Percentiles rank a stretch among this genome's conserved stretches.
Conservation (phyloP, 2,113 vertebrate genomes). For the Scytalopus superciliaris region DNA sequence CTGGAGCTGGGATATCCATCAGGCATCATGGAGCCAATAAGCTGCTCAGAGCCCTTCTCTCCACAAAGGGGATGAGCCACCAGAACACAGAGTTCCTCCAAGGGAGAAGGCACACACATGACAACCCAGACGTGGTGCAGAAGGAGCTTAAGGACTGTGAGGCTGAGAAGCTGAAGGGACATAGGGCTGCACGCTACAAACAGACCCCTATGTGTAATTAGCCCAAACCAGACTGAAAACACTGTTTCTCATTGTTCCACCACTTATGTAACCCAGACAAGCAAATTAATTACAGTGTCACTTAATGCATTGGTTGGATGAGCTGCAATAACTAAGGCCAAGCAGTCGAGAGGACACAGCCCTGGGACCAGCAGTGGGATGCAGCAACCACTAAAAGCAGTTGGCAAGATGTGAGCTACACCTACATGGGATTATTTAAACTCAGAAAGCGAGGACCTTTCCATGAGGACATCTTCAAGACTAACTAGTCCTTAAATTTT, state of each 20-base stretch:
- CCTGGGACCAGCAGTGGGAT: not conserved
- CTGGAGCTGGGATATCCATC: not conserved
- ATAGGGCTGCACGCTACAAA: accelerated
- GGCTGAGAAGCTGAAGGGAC: not conserved
- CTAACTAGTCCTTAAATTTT: not conserved
- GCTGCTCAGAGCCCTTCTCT: not conserved
- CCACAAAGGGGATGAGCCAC: not conserved
- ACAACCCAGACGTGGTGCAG: not conserved
- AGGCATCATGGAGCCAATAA: not conserved
- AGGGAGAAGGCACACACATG: accelerated
- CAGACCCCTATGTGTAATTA: not conserved
- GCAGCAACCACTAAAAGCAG: accelerated
- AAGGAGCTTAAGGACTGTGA: accelerated
- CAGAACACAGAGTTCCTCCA: accelerated
- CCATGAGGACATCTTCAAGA: not conserved
- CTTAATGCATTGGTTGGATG: not conserved
- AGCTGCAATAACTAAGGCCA: not conserved
- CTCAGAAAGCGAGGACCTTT: accelerated
- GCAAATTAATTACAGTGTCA: not conserved
- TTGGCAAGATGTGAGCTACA: not conserved
- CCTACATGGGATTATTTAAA: not conserved
- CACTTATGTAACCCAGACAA: not conserved
- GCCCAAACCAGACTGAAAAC: not conserved
- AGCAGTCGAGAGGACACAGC: not conserved
- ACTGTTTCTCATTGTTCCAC: not conserved